Conservation (phyloP, 2,888 invertebrate species). For the Metopia argyrocephala region DNA sequence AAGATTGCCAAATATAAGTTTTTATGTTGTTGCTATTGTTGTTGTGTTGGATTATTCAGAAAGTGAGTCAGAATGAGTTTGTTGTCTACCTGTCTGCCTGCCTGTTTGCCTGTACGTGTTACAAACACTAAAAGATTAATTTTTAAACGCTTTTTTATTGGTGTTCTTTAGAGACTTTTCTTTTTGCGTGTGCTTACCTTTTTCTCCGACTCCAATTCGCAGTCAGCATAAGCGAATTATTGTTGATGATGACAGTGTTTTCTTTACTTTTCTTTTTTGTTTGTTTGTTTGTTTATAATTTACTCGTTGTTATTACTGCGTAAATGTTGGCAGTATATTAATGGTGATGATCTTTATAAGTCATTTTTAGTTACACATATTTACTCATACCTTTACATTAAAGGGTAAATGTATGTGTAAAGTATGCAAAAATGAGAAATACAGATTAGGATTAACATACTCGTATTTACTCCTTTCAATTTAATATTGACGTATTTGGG, state of each 20-base stretch:
- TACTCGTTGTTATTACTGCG: slow-evolving; percentile 35
- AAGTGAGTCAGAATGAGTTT: neutral
- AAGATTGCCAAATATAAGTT: slow-evolving; percentile 8
- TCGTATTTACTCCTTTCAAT: neutral
- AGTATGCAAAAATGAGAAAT: slow-evolving; percentile 28
- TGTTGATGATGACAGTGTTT: slow-evolving; percentile 35
- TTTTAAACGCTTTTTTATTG: slow-evolving; percentile 69
- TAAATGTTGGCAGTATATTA: no score
- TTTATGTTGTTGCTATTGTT: neutral
- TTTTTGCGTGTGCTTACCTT: neutral
- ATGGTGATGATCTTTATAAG: slow-evolving; percentile 46
- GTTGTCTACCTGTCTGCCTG: neutral
- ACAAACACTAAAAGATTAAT: slow-evolving; percentile 69
- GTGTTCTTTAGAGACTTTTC: slow-evolving; percentile 63
- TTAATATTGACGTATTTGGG: slow-evolving; percentile 21
- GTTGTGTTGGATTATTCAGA: neutral
- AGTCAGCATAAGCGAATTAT: neutral
- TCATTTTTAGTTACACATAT: neutral
- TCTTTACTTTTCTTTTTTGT: no score
- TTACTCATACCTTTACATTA: neutral
- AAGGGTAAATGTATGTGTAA: neutral
- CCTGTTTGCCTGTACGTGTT: slow-evolving; percentile 63
- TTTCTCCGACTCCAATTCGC: neutral
- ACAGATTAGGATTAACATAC: slow-evolving; percentile 51
- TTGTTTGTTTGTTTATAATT: no score